Evolutionary conservation across 2,888 invertebrate species (phyloP), one percentile per base, ranked within the genome.

Genomic region (Troilus luridus): DNA sequence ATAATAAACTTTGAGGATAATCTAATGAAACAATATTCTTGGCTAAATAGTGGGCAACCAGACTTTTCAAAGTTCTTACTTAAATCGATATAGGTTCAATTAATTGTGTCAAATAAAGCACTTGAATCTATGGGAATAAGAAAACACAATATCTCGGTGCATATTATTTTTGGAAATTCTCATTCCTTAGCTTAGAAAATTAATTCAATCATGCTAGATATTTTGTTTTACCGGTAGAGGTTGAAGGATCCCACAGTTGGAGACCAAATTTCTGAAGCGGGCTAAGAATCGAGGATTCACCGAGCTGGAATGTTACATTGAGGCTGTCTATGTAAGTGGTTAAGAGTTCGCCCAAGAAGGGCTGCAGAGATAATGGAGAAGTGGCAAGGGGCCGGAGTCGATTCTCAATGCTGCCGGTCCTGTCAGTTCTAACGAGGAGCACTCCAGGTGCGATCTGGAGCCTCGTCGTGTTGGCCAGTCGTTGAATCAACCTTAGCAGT

Each of bases 251-350:
- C 81, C 64, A 91, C 11, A 92, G 21, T 24, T 91, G 72, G 7
- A 27, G 59, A 21, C 54, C 56, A 81, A 91, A 88, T 54, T 56
- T 54, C 41, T 59, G 89, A 67, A 92, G n/a, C 54, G 56, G 62
- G n/a, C 64, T 27, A 27, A 92, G 62, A n/a, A 92, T 56, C 10
- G 72, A 17, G 6, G 92, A 92, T 6, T 92, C 92, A 17, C 81
- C 67, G 17, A 92, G 91, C 64, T 92, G 92, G n/a, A 93, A 77
- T 2, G 92, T 92, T 64, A 93, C 72, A 67, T 92, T 93, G 58
- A 93, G 92, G 1, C 92, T 91, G 27, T 91, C 91, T 54, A 93
- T n/a, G 89, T 92, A 93, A 14, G 89, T 77, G 24, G 81, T 88
- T 10, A 92, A 60, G 21, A 91, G 88, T 41, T 91, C 60, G 64